Evolutionary conservation across 1,140 invertebrate genomes (phyloP).

Genomic region (Octopus bimaculoides): DNA sequence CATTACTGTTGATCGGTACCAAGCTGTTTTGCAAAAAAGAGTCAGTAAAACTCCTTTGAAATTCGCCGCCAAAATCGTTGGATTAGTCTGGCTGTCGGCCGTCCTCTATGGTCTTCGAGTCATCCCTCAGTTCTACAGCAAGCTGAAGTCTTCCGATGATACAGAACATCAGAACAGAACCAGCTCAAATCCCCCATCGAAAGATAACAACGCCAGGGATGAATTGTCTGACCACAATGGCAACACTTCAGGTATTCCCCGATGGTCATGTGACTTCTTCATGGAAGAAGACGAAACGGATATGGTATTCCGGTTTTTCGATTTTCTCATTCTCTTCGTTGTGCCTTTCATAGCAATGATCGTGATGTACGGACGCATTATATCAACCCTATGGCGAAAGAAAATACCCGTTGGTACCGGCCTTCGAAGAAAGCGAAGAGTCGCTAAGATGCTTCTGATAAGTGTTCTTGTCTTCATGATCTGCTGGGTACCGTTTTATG

Average conservation of each 20-base stretch:
- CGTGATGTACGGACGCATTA: conserved; percentile 4
- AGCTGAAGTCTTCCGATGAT: background rate
- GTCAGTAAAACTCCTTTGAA: background rate
- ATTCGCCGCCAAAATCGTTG: conserved; percentile 2
- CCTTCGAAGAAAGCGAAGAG: background rate
- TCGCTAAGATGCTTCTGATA: conserved; percentile 3
- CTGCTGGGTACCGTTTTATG: conserved; percentile 4
- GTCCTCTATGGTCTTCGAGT: background rate
- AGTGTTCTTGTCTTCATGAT: background rate
- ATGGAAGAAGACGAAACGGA: background rate
- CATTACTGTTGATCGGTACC: conserved; percentile 3
- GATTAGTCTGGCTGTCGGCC: background rate
- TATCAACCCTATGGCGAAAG: conserved; percentile 6
- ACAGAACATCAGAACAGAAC: background rate
- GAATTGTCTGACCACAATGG: background rate
- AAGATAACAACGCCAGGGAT: background rate
- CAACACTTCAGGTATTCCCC: background rate
- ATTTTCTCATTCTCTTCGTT: conserved; percentile 5
- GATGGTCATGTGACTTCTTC: conserved; percentile 9
- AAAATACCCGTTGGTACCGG: background rate
- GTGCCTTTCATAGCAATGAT: conserved; percentile 4
- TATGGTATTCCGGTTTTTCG: background rate
- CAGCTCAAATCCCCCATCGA: background rate
- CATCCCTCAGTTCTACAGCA: conserved; percentile 1
- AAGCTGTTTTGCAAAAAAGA: background rate